phyloP scores from a whole-genome alignment of 2,888 invertebrate species.

The Diaprepes abbreviatus region DNA sequence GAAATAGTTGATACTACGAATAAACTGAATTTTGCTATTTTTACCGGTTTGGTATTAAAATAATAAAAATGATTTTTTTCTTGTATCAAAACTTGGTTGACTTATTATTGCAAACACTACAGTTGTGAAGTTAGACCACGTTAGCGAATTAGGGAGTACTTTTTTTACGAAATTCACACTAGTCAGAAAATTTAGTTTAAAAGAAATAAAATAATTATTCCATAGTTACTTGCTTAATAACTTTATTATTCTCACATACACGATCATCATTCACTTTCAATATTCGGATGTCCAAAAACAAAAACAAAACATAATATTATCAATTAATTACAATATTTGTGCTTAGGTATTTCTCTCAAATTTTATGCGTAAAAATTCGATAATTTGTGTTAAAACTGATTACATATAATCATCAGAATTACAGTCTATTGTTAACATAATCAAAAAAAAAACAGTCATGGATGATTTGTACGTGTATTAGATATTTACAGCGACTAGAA shows the following conservation, averaged over 20 bases:
- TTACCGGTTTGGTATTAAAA: too few relatives aligned
- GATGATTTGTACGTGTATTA: slow-evolving; percentile 60
- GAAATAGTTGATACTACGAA: too few relatives aligned
- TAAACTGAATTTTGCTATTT: too few relatives aligned
- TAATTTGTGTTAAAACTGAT: slow-evolving; percentile 31
- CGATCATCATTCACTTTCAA: slow-evolving; percentile 55
- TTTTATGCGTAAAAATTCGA: slow-evolving; percentile 45
- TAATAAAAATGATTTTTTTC: too few relatives aligned
- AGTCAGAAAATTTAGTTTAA: too few relatives aligned
- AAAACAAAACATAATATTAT: slow-evolving; percentile 28
- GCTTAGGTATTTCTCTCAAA: slow-evolving; percentile 51
- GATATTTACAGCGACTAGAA: slow-evolving; percentile 65
- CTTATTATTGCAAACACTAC: too few relatives aligned
- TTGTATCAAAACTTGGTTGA: too few relatives aligned
- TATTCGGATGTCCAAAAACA: slow-evolving; percentile 46
- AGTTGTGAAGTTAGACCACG: too few relatives aligned
- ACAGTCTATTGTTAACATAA: slow-evolving; percentile 47
- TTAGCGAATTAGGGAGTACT: too few relatives aligned
- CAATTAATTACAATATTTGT: slow-evolving; percentile 50
- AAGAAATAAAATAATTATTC: too few relatives aligned
- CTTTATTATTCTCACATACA: slow-evolving; percentile 55
- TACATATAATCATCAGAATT: slow-evolving; percentile 52
- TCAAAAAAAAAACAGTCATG: slow-evolving; percentile 51
- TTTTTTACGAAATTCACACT: too few relatives aligned
- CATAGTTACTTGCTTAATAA: slow-evolving; percentile 36